Percentiles rank a stretch among this genome's conserved stretches.
These are phyloP conservation scores for Megaptera novaeangliae DNA, from an alignment of 2,113 vertebrate species.

Conservation along the genomic window DNA sequence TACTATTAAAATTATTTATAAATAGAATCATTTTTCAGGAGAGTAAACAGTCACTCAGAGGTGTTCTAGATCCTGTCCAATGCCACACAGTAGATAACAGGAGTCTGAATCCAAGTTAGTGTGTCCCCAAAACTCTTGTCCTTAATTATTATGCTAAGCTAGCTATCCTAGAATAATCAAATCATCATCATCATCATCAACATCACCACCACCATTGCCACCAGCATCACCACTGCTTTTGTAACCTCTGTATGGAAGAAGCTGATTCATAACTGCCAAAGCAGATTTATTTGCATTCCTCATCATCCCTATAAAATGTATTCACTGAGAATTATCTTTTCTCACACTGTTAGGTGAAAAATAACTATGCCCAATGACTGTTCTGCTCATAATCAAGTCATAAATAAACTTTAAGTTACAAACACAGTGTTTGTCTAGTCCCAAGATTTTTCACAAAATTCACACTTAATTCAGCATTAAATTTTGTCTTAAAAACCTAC, in stretches of 20 bases:
- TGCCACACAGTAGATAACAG: not conserved
- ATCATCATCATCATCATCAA: not conserved
- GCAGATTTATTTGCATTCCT: not conserved
- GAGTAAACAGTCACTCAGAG: not conserved
- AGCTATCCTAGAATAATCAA: not conserved
- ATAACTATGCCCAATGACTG: not conserved
- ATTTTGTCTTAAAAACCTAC: not conserved
- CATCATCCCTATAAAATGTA: not conserved
- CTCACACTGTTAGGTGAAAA: not conserved
- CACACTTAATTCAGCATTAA: not conserved
- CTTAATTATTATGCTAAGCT: not conserved
- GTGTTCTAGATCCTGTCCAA: not conserved
- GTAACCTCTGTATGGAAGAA: not conserved
- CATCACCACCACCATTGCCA: not conserved
- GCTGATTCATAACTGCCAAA: not conserved
- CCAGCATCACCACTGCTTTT: not conserved
- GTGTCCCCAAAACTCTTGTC: not conserved
- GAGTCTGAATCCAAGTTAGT: not conserved
- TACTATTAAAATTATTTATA: not conserved
- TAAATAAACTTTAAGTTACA: not conserved
- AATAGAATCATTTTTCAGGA: not conserved
- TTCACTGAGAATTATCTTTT: not conserved
- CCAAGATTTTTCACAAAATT: not conserved
- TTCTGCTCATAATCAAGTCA: not conserved
- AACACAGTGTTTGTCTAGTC: not conserved